Evolutionary conservation across 1,140 invertebrate species (phyloP).

Genomic region (Drosophila sturtevanti): DNA sequence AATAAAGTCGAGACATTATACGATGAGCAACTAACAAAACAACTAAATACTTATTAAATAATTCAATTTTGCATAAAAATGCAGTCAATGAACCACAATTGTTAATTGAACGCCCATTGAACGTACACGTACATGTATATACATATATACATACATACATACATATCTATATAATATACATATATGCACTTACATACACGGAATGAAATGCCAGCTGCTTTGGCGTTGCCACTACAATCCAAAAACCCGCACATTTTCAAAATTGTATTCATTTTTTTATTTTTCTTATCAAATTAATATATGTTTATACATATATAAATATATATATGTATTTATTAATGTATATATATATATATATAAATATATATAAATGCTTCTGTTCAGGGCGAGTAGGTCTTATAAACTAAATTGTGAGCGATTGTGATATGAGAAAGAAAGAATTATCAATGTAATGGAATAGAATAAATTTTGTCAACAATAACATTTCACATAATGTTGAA

Average conservation of each 20-base stretch:
- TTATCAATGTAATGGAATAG: slow-evolving; percentile 11
- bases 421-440: slow-evolving; percentile 6
- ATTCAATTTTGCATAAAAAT: background rate
- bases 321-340: slow-evolving; percentile 33
- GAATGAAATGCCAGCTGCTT: background rate
- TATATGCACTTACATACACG: too few relatives aligned
- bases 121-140: background rate
- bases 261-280: slow-evolving; percentile 19
- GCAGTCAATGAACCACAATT: background rate
- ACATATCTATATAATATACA: too few relatives aligned
- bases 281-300: slow-evolving; percentile 8
- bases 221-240: background rate
- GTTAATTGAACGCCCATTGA: background rate
- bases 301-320: slow-evolving; percentile 35
- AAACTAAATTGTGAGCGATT: slow-evolving; percentile 1
- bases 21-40: background rate
- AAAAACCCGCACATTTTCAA: background rate
- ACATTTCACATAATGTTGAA: slow-evolving; percentile 28
- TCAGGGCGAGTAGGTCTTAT: slow-evolving; percentile 1
- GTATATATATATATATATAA: slow-evolving; percentile 27
- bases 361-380: slow-evolving; percentile 26
- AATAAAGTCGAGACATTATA: background rate
- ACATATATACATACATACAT: too few relatives aligned
- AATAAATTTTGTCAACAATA: slow-evolving; percentile 8
- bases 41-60: too few relatives aligned